These are phyloP conservation scores for Drosophila hawaiiensis DNA, from an alignment of 2,888 invertebrate genomes.

Conservation along the genomic window DNA sequence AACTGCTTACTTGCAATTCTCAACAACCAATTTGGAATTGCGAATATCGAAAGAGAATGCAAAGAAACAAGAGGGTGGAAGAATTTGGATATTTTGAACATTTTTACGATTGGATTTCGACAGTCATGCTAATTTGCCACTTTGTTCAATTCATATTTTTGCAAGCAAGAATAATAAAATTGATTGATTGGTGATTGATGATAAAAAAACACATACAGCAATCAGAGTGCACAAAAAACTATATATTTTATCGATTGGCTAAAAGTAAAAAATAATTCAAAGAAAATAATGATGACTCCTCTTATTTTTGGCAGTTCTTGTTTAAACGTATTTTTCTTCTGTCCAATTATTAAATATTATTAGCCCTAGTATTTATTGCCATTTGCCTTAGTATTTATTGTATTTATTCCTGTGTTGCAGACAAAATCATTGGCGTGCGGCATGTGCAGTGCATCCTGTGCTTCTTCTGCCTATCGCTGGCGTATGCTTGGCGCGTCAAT, in stretches of 20 bases:
- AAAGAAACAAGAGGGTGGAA: neutral
- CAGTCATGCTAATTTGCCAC: neutral
- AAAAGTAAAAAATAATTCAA: neutral
- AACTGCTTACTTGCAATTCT: constrained; percentile 4
- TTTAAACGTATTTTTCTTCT: neutral
- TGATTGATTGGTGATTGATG: neutral
- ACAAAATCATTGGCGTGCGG: constrained; percentile 87
- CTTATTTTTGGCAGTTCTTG: neutral
- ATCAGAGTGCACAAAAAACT: neutral
- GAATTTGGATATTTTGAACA: neutral
- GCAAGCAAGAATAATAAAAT: neutral
- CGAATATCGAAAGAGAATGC: neutral
- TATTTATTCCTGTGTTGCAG: constrained; percentile 58
- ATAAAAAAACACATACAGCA: neutral
- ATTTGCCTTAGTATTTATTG: too few relatives aligned
- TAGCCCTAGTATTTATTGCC: too few relatives aligned
- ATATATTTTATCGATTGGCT: neutral
- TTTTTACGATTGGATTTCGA: neutral
- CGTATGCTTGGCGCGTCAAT: constrained; percentile 89
- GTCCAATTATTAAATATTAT: neutral
- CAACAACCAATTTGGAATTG: neutral
- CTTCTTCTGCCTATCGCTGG: constrained; percentile 88
- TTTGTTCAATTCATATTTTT: neutral
- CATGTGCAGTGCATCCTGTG: constrained; percentile 88
- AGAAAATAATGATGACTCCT: neutral